phyloP scores from a whole-genome alignment of 2,888 invertebrate species.

The Hydriomena furcata region DNA sequence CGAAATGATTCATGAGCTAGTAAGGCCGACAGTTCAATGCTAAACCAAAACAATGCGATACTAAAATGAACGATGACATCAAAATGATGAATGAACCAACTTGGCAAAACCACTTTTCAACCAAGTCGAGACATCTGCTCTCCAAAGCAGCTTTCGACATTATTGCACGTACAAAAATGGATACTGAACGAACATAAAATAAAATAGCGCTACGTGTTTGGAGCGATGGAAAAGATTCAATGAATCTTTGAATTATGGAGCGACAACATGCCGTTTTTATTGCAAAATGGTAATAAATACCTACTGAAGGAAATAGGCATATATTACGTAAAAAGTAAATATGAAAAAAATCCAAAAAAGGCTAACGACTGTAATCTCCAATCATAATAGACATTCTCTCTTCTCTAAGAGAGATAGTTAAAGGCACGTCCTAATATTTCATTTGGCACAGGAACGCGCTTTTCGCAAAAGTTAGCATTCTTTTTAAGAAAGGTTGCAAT shows the following conservation, averaged over 20 bases:
- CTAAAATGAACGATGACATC: slow-evolving; percentile 38
- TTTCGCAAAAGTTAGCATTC: too few species aligned
- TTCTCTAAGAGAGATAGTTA: too few species aligned
- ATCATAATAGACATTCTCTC: too few species aligned
- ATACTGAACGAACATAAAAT: slow-evolving; percentile 24
- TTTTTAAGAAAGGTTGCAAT: too few species aligned
- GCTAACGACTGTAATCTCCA: too few species aligned
- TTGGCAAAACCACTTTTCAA: slow-evolving; percentile 28
- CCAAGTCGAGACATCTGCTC: slow-evolving; percentile 19
- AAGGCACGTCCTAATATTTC: too few species aligned
- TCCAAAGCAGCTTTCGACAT: slow-evolving; percentile 23
- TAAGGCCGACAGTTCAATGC: slow-evolving; percentile 31
- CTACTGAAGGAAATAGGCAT: too few species aligned
- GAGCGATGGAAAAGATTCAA: slow-evolving; percentile 21
- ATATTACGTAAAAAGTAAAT: too few species aligned
- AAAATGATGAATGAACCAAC: slow-evolving; percentile 30
- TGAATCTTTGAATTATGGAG: slow-evolving; percentile 23
- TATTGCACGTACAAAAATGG: slow-evolving; percentile 25
- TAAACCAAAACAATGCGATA: slow-evolving; percentile 32
- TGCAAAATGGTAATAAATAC: slow-evolving; percentile 15
- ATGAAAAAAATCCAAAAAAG: too few species aligned
- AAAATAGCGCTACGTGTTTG: slow-evolving; percentile 20
- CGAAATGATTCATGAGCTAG: slow-evolving; percentile 33
- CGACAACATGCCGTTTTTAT: slow-evolving; percentile 20
- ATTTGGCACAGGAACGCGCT: too few species aligned